Conservation (phyloP, 2,797 vertebrate genomes). For the Sus cebifrons region DNA sequence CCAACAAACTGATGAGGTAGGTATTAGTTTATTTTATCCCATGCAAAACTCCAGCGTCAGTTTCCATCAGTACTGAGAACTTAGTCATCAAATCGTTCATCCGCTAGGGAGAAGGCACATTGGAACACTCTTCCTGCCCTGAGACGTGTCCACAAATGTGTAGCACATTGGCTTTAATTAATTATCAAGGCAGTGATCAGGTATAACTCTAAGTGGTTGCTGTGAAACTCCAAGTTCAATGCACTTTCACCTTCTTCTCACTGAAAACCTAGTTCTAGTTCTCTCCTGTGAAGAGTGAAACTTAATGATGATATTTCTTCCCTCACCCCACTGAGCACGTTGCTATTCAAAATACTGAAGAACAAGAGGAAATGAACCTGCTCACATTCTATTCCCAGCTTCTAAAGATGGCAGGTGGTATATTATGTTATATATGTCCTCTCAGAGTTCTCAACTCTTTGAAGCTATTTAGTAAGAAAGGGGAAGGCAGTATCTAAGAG, state of each 20-base stretch:
- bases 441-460: constrained; percentile 61
- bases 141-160: neutral
- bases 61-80: neutral
- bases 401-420: constrained; percentile 70
- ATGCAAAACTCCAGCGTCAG: neutral
- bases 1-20: neutral
- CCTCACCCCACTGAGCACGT: constrained; percentile 36
- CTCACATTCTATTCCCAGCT: constrained; percentile 75
- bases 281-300: neutral
- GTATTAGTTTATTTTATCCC: neutral
- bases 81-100: neutral
- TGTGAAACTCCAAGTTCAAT: neutral
- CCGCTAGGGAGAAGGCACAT: neutral
- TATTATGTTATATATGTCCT: constrained; percentile 68
- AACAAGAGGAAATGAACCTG: constrained; percentile 63
- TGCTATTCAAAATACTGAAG: constrained; percentile 76
- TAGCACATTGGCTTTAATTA: neutral
- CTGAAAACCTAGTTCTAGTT: constrained; percentile 61
- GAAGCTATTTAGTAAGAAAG: constrained; percentile 66
- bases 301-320: constrained; percentile 46
- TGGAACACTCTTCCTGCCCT: neutral
- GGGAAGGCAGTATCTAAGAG: constrained; percentile 40
- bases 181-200: neutral
- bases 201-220: neutral
- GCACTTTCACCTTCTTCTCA: constrained; percentile 35